Conservation (phyloP, 2,113 vertebrate species). For the Sinocyclocheilus anophthalmus region DNA sequence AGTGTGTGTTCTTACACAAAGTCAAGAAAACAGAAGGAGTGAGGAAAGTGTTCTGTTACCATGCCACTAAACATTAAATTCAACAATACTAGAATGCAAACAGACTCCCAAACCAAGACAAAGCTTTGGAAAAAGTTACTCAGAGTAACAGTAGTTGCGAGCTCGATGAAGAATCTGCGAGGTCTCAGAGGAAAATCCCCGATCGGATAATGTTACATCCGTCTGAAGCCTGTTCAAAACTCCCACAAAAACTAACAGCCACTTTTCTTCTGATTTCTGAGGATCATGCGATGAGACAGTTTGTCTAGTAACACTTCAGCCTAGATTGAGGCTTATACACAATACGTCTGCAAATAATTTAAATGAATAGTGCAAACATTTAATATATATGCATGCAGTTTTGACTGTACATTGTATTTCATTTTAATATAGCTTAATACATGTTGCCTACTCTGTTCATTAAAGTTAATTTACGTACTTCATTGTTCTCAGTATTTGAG, state of each 20-base stretch:
- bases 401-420: too few species aligned
- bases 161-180: background rate
- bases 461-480: too few species aligned
- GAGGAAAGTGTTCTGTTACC: slow-evolving; percentile 2
- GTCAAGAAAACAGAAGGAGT: slow-evolving; percentile 14
- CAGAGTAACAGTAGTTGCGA: background rate
- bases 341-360: too few species aligned
- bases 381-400: too few species aligned
- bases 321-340: too few species aligned
- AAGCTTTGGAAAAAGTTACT: slow-evolving; percentile 9
- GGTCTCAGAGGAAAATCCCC: background rate
- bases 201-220: background rate
- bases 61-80: background rate
- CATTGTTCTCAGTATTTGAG: background rate
- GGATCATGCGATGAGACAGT: background rate
- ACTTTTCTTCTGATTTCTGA: background rate
- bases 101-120: background rate
- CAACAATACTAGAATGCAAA: background rate
- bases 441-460: too few species aligned
- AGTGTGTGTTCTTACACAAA: slow-evolving; percentile 13
- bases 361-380: too few species aligned
- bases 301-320: background rate
- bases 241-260: background rate
- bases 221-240: background rate
- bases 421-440: too few species aligned